These are phyloP conservation scores for Drosophila aldrichi DNA, from an alignment of 2,888 invertebrate species.

Conservation along the genomic window DNA sequence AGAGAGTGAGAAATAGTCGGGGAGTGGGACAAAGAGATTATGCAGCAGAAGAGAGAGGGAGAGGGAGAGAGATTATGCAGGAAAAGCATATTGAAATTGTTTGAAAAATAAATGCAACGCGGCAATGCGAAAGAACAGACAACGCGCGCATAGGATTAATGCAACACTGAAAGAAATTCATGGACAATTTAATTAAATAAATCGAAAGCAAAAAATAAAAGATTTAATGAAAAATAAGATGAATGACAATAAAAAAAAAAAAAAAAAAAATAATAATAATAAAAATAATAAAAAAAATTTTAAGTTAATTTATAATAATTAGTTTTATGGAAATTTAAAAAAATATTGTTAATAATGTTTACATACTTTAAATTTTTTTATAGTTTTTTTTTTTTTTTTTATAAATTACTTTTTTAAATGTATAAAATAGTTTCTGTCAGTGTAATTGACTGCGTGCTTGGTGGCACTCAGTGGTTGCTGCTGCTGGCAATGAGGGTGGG, in stretches of 20 bases:
- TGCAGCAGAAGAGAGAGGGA: constrained; percentile 33
- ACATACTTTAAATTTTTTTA: no score
- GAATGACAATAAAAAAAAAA: no score
- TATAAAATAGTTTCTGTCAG: neutral
- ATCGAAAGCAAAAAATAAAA: neutral
- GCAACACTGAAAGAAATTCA: constrained; percentile 26
- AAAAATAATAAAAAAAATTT: neutral
- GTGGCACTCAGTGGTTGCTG: constrained; percentile 29
- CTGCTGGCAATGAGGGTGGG: constrained; percentile 5
- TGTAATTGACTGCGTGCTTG: constrained; percentile 45
- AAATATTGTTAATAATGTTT: neutral
- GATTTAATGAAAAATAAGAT: no score
- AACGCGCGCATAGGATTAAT: constrained; percentile 59
- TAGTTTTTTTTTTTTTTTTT: no score
- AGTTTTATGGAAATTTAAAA: no score
- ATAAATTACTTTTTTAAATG: neutral
- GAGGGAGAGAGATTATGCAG: constrained; percentile 48
- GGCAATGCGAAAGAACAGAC: constrained; percentile 29
- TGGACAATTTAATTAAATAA: neutral
- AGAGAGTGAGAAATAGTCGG: neutral
- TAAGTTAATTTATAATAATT: no score
- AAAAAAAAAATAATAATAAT: no score
- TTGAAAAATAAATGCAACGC: constrained; percentile 77
- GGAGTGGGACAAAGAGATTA: constrained; percentile 46
- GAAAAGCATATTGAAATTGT: constrained; percentile 78